Conservation (phyloP, 2,888 invertebrate species). For the Pristionchus arcanus region DNA sequence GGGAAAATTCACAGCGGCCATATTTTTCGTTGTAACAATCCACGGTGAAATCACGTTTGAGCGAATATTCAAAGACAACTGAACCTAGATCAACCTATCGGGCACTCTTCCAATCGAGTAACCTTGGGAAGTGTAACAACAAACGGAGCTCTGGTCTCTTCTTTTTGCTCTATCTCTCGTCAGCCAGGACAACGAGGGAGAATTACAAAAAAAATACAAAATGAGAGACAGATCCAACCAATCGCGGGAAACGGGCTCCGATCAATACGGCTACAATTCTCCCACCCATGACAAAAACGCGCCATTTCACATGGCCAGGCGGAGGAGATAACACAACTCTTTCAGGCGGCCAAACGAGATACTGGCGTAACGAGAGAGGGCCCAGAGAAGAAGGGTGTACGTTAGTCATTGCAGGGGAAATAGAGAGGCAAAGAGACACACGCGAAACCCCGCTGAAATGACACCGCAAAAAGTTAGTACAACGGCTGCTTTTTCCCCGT, state of each 20-base stretch:
- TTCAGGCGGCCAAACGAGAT: not conserved
- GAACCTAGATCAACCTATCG: too few species aligned
- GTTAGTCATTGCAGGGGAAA: not conserved
- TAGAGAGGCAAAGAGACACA: not conserved
- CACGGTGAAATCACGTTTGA: too few species aligned
- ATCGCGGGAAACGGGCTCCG: not conserved
- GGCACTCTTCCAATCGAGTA: not conserved
- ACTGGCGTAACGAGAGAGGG: not conserved
- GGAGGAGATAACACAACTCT: not conserved
- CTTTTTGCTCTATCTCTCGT: not conserved
- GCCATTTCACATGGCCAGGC: constrained; percentile 19
- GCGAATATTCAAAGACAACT: too few species aligned
- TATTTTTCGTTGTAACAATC: too few species aligned
- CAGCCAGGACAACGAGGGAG: not conserved
- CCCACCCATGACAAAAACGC: not conserved
- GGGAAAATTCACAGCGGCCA: not conserved
- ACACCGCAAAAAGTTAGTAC: not conserved
- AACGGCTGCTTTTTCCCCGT: not conserved
- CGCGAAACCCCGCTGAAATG: not conserved
- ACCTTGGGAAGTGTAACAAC: not conserved
- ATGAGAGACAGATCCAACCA: too few species aligned
- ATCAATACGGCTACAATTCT: constrained; percentile 4
- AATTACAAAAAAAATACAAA: too few species aligned
- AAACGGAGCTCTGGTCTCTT: not conserved
- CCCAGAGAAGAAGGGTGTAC: not conserved